phyloP scores from a whole-genome alignment of 2,113 vertebrate species.

The Colius striatus region DNA sequence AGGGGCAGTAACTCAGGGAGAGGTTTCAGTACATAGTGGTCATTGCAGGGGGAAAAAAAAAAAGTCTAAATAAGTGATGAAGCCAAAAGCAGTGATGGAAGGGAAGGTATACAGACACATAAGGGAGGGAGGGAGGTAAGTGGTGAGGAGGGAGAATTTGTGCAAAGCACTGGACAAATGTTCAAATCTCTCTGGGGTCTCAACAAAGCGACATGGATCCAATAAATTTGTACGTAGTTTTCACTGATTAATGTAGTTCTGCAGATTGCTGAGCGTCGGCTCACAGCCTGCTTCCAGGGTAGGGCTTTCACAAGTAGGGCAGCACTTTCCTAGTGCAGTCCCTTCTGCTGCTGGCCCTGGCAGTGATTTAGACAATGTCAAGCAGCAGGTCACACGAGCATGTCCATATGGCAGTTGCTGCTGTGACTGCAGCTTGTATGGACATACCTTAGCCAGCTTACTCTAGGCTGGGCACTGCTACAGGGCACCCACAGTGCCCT shows the following conservation, averaged over 20 bases:
- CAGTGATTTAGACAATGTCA: not conserved
- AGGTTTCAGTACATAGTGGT: not conserved
- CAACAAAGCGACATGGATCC: not conserved
- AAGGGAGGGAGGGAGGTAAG: not conserved
- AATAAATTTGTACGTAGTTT: not conserved
- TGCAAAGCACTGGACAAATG: not conserved
- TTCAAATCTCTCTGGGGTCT: not conserved
- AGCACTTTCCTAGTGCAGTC: not conserved
- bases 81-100: not conserved
- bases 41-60: not conserved
- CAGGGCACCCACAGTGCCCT: fast-evolving
- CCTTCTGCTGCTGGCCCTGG: not conserved
- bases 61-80: not conserved
- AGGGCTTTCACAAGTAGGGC: not conserved
- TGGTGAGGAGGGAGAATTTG: not conserved
- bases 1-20: not conserved
- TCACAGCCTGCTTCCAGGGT: not conserved
- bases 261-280: not conserved
- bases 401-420: constrained; percentile 10
- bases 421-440: not conserved
- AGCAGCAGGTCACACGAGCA: not conserved
- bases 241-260: not conserved
- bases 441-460: not conserved
- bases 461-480: not conserved
- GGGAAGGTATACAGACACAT: not conserved